Conservation (phyloP, 2,888 invertebrate species). For the Rhagonycha fulva region DNA sequence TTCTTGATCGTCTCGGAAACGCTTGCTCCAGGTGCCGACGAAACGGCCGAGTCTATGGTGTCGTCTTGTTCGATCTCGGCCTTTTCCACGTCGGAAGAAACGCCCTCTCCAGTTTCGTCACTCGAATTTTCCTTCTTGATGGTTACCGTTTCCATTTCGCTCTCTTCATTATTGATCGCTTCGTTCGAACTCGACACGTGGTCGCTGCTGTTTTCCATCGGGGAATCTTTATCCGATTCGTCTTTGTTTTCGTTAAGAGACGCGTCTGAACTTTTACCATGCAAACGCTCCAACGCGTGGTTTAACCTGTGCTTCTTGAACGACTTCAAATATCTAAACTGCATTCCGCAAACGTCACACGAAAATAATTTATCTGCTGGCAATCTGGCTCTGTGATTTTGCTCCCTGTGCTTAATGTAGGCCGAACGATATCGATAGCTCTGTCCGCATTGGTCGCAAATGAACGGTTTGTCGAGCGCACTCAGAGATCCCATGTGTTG, state of each 20-base stretch:
- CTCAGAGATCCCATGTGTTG: constrained; percentile 70
- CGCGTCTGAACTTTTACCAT: constrained; percentile 63
- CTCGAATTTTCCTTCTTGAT: constrained; percentile 43
- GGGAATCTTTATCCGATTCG: constrained; percentile 30
- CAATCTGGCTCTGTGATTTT: constrained; percentile 83
- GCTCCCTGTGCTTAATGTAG: constrained; percentile 82
- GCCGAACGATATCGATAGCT: constrained; percentile 86
- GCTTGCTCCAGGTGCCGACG: constrained; percentile 51
- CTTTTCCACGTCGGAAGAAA: constrained; percentile 49
- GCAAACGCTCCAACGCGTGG: constrained; percentile 81
- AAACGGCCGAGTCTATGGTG: constrained; percentile 70
- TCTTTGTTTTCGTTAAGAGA: constrained; percentile 17
- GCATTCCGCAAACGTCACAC: constrained; percentile 91
- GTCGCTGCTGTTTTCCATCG: constrained; percentile 48
- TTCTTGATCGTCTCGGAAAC: constrained; percentile 57
- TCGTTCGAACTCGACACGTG: constrained; percentile 56
- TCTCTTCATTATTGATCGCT: constrained; percentile 56
- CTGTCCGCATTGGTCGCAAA: constrained; percentile 90
- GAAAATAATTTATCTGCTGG: constrained; percentile 90
- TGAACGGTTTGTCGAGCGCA: constrained; percentile 83
- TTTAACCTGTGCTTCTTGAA: constrained; percentile 89
- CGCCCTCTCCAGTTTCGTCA: constrained; percentile 48
- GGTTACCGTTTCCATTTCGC: constrained; percentile 39
- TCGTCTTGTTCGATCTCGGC: constrained; percentile 65
- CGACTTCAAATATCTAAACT: constrained; percentile 86